Evolutionary conservation across 2,888 invertebrate species (phyloP).

Genomic region (Leptopilina myrica): DNA sequence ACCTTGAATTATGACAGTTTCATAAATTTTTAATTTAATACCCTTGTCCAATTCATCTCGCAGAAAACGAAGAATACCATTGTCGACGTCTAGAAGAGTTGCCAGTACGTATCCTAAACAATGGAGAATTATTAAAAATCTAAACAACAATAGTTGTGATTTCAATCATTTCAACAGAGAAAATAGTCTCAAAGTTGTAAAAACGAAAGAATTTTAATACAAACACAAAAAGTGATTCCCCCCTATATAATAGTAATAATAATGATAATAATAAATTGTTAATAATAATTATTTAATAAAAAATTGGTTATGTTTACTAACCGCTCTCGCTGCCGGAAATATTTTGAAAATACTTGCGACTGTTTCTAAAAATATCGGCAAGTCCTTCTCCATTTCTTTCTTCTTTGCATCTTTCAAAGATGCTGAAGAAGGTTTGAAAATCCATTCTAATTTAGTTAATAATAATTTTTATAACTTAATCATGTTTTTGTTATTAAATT

Average conservation of each 20-base stretch:
- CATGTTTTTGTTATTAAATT: too few species aligned
- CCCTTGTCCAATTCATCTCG: conserved; percentile 48
- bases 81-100: conserved; percentile 53
- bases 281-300: not conserved
- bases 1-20: conserved; percentile 53
- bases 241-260: not conserved
- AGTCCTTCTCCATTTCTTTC: conserved; percentile 19
- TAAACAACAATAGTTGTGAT: too few species aligned
- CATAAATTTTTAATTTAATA: conserved; percentile 47
- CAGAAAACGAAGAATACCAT: conserved; percentile 61
- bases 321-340: conserved; percentile 18
- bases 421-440: conserved; percentile 26
- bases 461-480: too few species aligned
- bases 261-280: not conserved
- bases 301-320: conserved; percentile 16
- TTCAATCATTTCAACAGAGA: too few species aligned
- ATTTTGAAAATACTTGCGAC: conserved; percentile 30
- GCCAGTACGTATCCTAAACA: conserved; percentile 57
- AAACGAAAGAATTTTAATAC: too few species aligned
- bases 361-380: conserved; percentile 1
- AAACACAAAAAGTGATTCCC: not conserved
- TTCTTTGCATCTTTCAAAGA: conserved; percentile 1
- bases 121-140: not conserved
- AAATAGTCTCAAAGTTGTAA: too few species aligned
- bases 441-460: not conserved